Evolutionary conservation across 2,797 vertebrate genomes (phyloP).

Genomic region (Florisuga fusca): DNA sequence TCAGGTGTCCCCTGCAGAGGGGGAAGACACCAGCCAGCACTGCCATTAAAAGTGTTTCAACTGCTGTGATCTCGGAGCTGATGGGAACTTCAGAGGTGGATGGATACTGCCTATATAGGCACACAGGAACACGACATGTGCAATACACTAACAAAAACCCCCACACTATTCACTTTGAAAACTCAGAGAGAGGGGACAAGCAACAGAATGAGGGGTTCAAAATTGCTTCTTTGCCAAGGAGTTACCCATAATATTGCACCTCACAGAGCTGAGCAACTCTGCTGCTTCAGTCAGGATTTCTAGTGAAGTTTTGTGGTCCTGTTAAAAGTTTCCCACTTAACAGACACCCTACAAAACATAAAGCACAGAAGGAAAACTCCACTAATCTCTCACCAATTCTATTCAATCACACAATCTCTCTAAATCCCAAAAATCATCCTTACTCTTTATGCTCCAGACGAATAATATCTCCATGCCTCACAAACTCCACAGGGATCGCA

Average conservation of each 20-base stretch:
- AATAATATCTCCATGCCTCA: conserved; percentile 92
- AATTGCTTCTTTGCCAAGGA: background rate
- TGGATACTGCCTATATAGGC: background rate
- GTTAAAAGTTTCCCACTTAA: background rate
- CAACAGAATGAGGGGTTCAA: background rate
- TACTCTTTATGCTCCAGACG: conserved; percentile 96
- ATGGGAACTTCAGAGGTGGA: fast-evolving
- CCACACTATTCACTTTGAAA: background rate
- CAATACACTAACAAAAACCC: background rate
- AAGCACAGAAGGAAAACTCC: background rate
- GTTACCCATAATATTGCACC: background rate
- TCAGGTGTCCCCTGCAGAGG: background rate
- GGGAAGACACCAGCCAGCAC: background rate
- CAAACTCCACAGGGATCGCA: conserved; percentile 83
- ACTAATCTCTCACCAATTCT: background rate
- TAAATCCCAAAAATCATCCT: conserved; percentile 55
- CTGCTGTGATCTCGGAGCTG: background rate
- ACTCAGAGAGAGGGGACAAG: background rate
- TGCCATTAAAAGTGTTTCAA: background rate
- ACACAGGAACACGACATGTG: background rate
- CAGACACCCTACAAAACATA: background rate
- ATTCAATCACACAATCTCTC: background rate
- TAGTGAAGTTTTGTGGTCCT: background rate
- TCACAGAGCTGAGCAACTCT: background rate
- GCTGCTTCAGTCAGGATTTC: background rate